Percentiles rank a stretch among this genome's conserved stretches.
phyloP scores from a whole-genome alignment of 2,888 invertebrate genomes.

The Philaethria dido region DNA sequence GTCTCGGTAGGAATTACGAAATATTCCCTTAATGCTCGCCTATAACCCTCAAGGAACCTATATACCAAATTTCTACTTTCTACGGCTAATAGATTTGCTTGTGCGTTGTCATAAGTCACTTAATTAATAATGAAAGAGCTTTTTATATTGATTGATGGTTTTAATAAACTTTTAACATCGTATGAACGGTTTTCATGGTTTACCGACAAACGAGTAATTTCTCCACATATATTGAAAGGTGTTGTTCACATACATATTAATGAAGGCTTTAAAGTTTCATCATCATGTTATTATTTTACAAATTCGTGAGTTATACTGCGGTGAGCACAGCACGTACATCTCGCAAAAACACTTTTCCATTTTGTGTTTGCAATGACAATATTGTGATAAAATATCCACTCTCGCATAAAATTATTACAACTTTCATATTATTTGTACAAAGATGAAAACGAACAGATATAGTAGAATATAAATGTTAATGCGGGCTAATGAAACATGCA shows the following conservation, averaged over 20 bases:
- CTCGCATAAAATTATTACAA: background rate
- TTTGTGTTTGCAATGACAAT: background rate
- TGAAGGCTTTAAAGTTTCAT: background rate
- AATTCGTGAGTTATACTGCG: background rate
- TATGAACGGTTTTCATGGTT: background rate
- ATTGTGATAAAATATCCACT: background rate
- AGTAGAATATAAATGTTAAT: background rate
- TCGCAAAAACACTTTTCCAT: background rate
- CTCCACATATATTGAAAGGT: background rate
- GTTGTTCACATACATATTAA: constrained; percentile 1
- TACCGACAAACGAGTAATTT: background rate
- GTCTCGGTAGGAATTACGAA: too few relatives aligned
- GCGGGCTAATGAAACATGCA: background rate
- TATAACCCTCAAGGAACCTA: background rate
- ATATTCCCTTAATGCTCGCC: background rate
- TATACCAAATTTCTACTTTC: background rate
- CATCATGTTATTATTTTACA: background rate
- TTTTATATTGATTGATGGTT: background rate
- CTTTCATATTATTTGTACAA: background rate
- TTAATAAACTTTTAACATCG: too few relatives aligned
- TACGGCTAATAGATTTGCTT: background rate
- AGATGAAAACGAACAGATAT: background rate
- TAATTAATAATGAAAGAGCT: background rate
- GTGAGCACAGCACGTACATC: background rate
- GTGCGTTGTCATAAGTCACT: background rate